A percentile compares a stretch with the other conserved stretches of the same genome.
phyloP scores from a whole-genome alignment of 2,888 invertebrate genomes.

The Suillia variegata region DNA sequence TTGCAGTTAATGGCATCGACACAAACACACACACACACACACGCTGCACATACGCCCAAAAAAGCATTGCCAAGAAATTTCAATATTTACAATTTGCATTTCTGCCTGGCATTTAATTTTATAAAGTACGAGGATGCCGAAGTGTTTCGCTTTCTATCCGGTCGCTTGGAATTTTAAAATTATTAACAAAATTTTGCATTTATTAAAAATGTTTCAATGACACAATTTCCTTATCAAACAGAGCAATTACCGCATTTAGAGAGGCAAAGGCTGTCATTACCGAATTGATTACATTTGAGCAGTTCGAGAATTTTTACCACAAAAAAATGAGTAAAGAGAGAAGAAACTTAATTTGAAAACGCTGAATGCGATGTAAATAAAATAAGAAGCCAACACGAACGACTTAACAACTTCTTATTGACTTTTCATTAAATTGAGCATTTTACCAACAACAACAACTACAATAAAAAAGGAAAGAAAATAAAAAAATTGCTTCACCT shows the following conservation, averaged over 20 bases:
- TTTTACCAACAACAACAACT: slow-evolving; percentile 15
- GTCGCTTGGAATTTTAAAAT: too few relatives aligned
- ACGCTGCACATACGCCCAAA: too few relatives aligned
- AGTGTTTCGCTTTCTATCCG: too few relatives aligned
- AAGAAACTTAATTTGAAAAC: not conserved
- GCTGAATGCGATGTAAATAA: not conserved
- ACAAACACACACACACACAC: too few relatives aligned
- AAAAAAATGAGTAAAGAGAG: too few relatives aligned
- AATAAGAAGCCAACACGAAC: not conserved
- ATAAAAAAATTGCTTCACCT: slow-evolving; percentile 1
- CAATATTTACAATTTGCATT: too few relatives aligned
- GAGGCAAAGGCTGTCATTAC: not conserved
- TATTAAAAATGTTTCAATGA: too few relatives aligned
- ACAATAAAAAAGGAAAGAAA: not conserved
- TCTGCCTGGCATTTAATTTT: too few relatives aligned
- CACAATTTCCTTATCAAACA: too few relatives aligned
- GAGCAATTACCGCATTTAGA: not conserved
- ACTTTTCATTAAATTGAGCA: slow-evolving; percentile 27
- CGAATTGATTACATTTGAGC: not conserved
- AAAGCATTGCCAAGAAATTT: too few relatives aligned
- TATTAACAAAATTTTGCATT: too few relatives aligned
- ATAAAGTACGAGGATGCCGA: too few relatives aligned
- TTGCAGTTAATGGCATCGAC: slow-evolving; percentile 23
- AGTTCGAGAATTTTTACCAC: not conserved
- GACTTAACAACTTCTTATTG: slow-evolving; percentile 20